Conservation (phyloP, 1,140 invertebrate species). For the Mya arenaria region DNA sequence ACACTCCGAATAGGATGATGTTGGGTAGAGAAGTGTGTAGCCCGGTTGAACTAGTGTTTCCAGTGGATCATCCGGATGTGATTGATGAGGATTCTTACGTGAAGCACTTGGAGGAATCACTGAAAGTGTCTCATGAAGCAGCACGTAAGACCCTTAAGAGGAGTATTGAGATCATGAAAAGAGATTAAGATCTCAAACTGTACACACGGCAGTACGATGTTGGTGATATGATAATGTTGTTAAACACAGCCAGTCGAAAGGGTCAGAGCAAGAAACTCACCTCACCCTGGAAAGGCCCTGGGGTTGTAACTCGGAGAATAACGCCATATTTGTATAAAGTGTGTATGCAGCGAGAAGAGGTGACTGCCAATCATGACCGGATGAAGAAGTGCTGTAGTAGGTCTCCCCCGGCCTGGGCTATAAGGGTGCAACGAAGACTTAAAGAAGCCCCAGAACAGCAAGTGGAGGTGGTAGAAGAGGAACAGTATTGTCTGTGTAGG, state of each 20-base stretch:
- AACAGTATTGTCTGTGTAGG: slow-evolving; percentile 29
- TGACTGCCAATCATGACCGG: not conserved
- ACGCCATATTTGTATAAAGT: not conserved
- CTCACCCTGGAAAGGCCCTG: slow-evolving; percentile 38
- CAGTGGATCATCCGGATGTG: too few relatives aligned
- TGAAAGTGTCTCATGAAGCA: slow-evolving; percentile 15
- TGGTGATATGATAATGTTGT: slow-evolving; percentile 14
- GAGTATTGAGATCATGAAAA: slow-evolving; percentile 1
- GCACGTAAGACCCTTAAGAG: not conserved
- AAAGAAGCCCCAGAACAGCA: not conserved
- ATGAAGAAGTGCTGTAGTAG: not conserved
- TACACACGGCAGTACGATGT: slow-evolving; percentile 16
- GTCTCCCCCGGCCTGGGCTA: not conserved
- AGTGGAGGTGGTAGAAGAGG: not conserved
- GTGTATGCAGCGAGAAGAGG: not conserved
- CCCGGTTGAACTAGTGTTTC: slow-evolving; percentile 11
- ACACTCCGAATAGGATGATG: slow-evolving; percentile 24
- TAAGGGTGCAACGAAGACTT: not conserved
- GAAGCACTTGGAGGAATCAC: not conserved
- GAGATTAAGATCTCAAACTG: slow-evolving; percentile 16
- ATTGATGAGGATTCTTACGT: slow-evolving; percentile 20
- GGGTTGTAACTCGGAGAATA: not conserved
- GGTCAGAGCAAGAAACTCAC: slow-evolving; percentile 37
- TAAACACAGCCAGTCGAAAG: not conserved
- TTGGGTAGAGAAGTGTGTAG: slow-evolving; percentile 10